Percentiles rank a stretch among this genome's conserved stretches.
Conservation (phyloP, 2,797 vertebrate species). For the Hippocampus kuda region DNA sequence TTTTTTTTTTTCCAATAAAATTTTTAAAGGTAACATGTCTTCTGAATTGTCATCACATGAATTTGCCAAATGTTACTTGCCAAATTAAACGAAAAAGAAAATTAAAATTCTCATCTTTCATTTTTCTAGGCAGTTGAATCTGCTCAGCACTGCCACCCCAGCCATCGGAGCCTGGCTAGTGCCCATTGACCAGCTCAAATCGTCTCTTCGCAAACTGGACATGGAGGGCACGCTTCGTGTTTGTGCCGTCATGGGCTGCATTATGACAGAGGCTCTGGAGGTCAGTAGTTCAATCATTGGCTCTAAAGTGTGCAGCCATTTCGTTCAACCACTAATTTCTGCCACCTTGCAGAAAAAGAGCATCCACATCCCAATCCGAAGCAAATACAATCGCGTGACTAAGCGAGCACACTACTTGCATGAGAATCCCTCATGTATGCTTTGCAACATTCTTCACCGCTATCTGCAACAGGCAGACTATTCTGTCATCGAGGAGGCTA, state of each 20-base stretch:
- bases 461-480: conserved; percentile 95
- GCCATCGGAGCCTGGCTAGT: conserved; percentile 95
- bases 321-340: not conserved
- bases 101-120: not conserved
- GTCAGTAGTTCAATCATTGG: conserved; percentile 47
- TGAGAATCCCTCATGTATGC: conserved; percentile 93
- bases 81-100: not conserved
- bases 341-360: conserved; percentile 80
- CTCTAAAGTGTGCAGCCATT: not conserved
- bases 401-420: conserved; percentile 90
- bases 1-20: no score
- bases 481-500: conserved; percentile 91
- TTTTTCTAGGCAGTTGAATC: conserved; percentile 81
- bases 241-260: conserved; percentile 97
- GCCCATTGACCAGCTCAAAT: conserved; percentile 96
- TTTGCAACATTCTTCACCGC: conserved; percentile 94
- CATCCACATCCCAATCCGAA: conserved; percentile 89
- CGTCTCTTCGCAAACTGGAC: conserved; percentile 86
- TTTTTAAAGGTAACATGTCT: no score
- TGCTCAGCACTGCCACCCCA: conserved; percentile 93
- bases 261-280: conserved; percentile 98
- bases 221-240: conserved; percentile 84
- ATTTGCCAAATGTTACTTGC: not conserved
- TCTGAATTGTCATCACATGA: not conserved
- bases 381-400: conserved; percentile 94